Base-by-base conservation (phyloP, 2,113 vertebrate species). In the Syngnathus scovelli region DNA sequence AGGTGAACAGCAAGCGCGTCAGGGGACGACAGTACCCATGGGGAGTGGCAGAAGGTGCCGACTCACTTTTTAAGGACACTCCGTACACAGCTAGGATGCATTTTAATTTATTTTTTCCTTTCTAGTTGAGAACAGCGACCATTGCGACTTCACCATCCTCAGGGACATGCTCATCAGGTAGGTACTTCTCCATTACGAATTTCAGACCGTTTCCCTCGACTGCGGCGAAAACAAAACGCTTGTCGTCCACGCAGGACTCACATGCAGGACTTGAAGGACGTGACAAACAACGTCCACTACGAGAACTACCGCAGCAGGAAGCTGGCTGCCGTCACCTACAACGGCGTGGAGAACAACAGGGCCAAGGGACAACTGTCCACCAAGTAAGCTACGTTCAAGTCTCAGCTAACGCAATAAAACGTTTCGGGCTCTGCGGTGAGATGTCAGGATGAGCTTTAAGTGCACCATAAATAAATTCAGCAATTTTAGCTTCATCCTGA, bases 121-220 rank as follows among this genome's bases (percentile, higher is more conserved):
- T 67, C 21, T 77, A 99, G 97, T 99, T 89, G 96, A 99, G 90
- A 99, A 98, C 37, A 90, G 94, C 54, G 97, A 99, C 67, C 97
- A 99, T 87, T 99, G 97, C 82, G 96, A 99, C 87, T 99, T 99
- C 90, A 99, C 96, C 85, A 96, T 99, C 88, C 92, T 99, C 84
- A 92, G 97, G 86, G 95, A 99, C 87, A 99, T 98, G 97, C 95
- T 98, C 83, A 98, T 99, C 94, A 96, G 97, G 97, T 98, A 92
- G 97, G 97, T 98, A 92, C 86, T 81, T 3, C 48, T n/a, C 49
- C 8, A 10, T 52, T 52, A 49, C 46, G 18, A 21, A 7, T 9
- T 3, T 7, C 6, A 1, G 5, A 6, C 11, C 13, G 23, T 62
- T 27, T 1, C n/a, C 46, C 6, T 16, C 12, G 16, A 44, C 2